Percentiles rank a stretch among this genome's conserved stretches.
Conservation (phyloP, 1,140 invertebrate genomes). For the Drosophila repleta region DNA sequence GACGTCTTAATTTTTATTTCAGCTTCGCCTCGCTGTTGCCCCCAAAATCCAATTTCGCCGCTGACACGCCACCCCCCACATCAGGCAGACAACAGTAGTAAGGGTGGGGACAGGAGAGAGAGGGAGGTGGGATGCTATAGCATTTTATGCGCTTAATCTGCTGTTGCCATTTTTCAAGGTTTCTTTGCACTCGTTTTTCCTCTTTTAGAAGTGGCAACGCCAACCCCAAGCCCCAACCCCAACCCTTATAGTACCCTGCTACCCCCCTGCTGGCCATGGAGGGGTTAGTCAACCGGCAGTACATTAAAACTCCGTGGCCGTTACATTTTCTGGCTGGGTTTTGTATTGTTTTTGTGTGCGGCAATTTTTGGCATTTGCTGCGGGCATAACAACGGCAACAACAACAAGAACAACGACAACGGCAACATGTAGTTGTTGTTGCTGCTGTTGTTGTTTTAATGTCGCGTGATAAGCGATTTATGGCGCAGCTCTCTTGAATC, state of each 20-base stretch:
- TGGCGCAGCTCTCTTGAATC: slow-evolving; percentile 75
- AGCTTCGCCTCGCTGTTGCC: slow-evolving; percentile 24
- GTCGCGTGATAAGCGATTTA: slow-evolving; percentile 82
- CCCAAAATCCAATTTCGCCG: slow-evolving; percentile 69
- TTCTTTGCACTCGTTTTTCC: slow-evolving; percentile 28
- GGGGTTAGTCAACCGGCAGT: slow-evolving; percentile 43
- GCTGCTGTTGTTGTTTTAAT: slow-evolving; percentile 74
- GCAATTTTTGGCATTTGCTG: slow-evolving; percentile 81
- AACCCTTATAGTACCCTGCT: background rate
- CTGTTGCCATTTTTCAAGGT: slow-evolving; percentile 71
- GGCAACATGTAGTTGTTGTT: slow-evolving; percentile 35
- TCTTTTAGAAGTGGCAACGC: background rate
- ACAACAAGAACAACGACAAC: slow-evolving; percentile 17
- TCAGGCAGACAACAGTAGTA: background rate
- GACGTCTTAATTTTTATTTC: slow-evolving; percentile 81
- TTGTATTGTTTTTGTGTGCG: slow-evolving; percentile 78
- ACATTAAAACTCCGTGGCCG: slow-evolving; percentile 78
- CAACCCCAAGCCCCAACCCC: no score
- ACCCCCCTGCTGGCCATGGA: background rate
- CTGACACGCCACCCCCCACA: background rate
- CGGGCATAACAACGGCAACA: slow-evolving; percentile 56
- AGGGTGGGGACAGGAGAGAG: background rate
- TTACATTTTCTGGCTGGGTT: slow-evolving; percentile 55
- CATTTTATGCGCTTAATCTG: slow-evolving; percentile 81
- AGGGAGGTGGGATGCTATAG: background rate